These are phyloP conservation scores for Pharmacophagus antenor DNA, from an alignment of 2,888 invertebrate genomes.

Conservation along the genomic window DNA sequence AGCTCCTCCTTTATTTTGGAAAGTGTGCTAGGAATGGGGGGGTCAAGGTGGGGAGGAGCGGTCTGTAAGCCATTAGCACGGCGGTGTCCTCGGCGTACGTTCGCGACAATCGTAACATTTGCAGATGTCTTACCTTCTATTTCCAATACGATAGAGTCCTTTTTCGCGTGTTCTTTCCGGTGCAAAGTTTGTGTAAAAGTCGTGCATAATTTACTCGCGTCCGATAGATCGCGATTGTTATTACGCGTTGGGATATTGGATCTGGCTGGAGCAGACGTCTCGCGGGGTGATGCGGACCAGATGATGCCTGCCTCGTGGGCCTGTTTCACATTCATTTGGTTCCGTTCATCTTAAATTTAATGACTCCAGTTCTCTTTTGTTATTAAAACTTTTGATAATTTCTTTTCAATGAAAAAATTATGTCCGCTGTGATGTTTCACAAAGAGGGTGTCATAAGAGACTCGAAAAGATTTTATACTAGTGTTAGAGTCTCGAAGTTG, in stretches of 20 bases:
- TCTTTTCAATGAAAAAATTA: background rate
- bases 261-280: slow-evolving; percentile 64
- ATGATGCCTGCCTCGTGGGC: slow-evolving; percentile 28
- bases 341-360: slow-evolving; percentile 4
- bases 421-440: no score
- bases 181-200: slow-evolving; percentile 36
- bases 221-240: slow-evolving; percentile 79
- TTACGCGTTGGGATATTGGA: slow-evolving; percentile 78
- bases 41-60: slow-evolving; percentile 45
- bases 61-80: slow-evolving; percentile 70
- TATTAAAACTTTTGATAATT: background rate
- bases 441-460: no score
- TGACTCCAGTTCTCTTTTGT: background rate
- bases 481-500: no score
- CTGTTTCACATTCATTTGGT: slow-evolving; percentile 15
- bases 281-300: slow-evolving; percentile 52
- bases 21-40: slow-evolving; percentile 50
- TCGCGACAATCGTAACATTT: slow-evolving; percentile 38
- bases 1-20: slow-evolving; percentile 64
- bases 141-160: background rate
- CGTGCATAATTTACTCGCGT: slow-evolving; percentile 79
- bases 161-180: background rate
- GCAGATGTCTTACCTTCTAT: slow-evolving; percentile 1
- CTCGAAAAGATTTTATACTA: no score
- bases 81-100: slow-evolving; percentile 62